These are phyloP conservation scores for Sciurus vulgaris DNA, from an alignment of 2,797 vertebrate species.

Conservation along the genomic window DNA sequence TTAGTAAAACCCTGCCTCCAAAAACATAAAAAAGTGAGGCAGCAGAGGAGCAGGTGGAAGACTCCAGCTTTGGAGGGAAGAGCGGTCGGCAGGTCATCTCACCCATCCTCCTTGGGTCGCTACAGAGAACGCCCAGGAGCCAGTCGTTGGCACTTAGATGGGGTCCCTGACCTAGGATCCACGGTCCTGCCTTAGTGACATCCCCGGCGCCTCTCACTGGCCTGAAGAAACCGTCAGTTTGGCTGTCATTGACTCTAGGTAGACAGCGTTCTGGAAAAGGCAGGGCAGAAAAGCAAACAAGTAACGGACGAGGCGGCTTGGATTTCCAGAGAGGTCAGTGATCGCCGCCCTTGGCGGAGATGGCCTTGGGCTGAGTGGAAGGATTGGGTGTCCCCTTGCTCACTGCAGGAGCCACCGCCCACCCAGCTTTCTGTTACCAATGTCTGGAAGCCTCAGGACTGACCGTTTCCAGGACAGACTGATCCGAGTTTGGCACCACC, in stretches of 20 bases:
- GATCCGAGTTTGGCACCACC: not conserved
- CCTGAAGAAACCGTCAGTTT: not conserved
- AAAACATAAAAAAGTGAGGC: not conserved
- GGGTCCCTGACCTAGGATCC: not conserved
- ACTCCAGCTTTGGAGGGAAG: not conserved
- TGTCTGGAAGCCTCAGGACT: not conserved
- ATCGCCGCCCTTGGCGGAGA: not conserved
- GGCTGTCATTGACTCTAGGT: conserved; percentile 7
- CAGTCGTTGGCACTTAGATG: not conserved
- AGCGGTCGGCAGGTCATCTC: not conserved
- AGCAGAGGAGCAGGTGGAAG: not conserved
- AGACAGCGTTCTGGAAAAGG: not conserved
- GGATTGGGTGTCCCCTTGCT: not conserved
- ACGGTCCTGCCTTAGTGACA: not conserved
- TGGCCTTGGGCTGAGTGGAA: not conserved
- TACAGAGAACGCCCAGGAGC: not conserved
- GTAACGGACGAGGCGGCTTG: no score
- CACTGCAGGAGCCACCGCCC: not conserved
- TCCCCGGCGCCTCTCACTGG: not conserved
- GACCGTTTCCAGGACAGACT: not conserved
- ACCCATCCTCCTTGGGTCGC: not conserved
- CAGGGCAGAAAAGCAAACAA: not conserved
- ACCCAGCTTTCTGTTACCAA: fast-evolving
- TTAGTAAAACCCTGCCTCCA: not conserved
- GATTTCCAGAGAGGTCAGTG: not conserved